phyloP scores from a whole-genome alignment of 2,888 invertebrate species.

The Amiota minor region DNA sequence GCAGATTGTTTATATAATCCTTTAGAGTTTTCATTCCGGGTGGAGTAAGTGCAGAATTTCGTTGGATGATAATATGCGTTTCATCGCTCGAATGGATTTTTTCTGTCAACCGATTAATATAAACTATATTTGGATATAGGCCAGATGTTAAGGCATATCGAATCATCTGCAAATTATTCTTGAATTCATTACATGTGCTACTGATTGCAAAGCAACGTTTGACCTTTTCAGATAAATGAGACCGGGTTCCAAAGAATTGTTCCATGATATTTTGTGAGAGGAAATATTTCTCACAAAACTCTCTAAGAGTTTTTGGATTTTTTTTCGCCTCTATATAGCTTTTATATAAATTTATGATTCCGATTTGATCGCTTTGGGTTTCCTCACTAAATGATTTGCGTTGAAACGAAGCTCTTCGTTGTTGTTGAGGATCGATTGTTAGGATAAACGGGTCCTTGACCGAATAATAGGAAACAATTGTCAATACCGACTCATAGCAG shows the following conservation, averaged over 20 bases:
- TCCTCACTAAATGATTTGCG: conserved; percentile 83
- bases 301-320: conserved; percentile 42
- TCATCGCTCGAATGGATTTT: conserved; percentile 79
- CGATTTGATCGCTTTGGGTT: conserved; percentile 92
- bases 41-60: conserved; percentile 76
- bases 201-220: conserved; percentile 77
- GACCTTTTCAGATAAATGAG: conserved; percentile 87
- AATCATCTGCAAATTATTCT: conserved; percentile 84
- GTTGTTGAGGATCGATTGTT: conserved; percentile 79
- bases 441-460: conserved; percentile 85
- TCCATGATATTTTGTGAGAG: conserved; percentile 83
- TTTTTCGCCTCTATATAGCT: conserved; percentile 80
- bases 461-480: conserved; percentile 90
- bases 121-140: conserved; percentile 90
- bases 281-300: conserved; percentile 57
- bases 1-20: conserved; percentile 74
- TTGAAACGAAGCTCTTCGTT: conserved; percentile 77
- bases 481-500: conserved; percentile 93
- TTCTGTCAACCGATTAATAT: conserved; percentile 77
- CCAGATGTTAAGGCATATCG: conserved; percentile 92
- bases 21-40: conserved; percentile 54
- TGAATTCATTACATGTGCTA: conserved; percentile 75
- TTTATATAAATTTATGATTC: conserved; percentile 85
- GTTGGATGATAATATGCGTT: conserved; percentile 75
- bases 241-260: conserved; percentile 88